Percentiles rank a stretch among this genome's conserved stretches.
Evolutionary conservation across 2,797 vertebrate genomes (phyloP).

Genomic region (Astyanax mexicanus): DNA sequence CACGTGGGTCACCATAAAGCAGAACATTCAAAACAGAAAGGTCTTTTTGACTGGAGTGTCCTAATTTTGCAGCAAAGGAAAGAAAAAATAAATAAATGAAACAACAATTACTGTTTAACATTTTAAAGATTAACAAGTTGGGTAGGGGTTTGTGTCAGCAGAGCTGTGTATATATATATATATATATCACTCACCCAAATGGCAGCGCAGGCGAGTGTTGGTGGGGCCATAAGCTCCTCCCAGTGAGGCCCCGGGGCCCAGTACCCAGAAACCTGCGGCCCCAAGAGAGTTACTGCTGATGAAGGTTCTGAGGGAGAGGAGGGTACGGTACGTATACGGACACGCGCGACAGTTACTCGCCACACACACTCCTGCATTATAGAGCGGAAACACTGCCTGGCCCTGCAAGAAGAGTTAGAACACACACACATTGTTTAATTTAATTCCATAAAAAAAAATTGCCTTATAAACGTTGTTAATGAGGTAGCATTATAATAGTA

Average conservation of each 20-base stretch:
- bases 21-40: too few relatives aligned
- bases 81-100: too few relatives aligned
- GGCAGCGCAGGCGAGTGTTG: slow-evolving; percentile 87
- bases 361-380: slow-evolving; percentile 83
- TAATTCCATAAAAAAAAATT: neutral
- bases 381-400: slow-evolving; percentile 84
- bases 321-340: slow-evolving; percentile 83
- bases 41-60: too few relatives aligned
- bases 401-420: slow-evolving; percentile 68
- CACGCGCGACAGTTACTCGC: slow-evolving; percentile 84
- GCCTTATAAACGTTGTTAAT: too few relatives aligned
- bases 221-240: slow-evolving; percentile 86
- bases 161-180: neutral
- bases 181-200: slow-evolving; percentile 88
- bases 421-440: slow-evolving; percentile 20
- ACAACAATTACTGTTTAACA: too few relatives aligned
- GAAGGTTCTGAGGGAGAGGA: slow-evolving; percentile 86
- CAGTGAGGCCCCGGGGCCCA: slow-evolving; percentile 84
- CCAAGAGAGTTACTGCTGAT: slow-evolving; percentile 88
- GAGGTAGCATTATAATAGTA: too few relatives aligned
- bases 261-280: slow-evolving; percentile 85
- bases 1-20: too few relatives aligned
- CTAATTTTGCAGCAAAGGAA: too few relatives aligned
- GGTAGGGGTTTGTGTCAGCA: too few relatives aligned
- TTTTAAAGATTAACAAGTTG: too few relatives aligned